These are phyloP conservation scores for Archegozetes longisetosus DNA, from an alignment of 1,140 invertebrate species.

Conservation along the genomic window DNA sequence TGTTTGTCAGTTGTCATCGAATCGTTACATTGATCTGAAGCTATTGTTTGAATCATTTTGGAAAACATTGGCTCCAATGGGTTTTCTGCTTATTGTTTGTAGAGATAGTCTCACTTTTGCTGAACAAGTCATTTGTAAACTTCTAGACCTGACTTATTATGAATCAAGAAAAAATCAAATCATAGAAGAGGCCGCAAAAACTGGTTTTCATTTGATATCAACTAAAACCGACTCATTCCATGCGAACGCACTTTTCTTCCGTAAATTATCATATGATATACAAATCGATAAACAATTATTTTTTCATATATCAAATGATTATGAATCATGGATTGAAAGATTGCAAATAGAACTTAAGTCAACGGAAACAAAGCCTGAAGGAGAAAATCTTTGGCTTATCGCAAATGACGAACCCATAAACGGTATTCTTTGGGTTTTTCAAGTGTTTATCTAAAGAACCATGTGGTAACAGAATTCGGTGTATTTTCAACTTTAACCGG, in stretches of 20 bases:
- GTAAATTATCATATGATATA: not conserved
- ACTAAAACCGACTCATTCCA: not conserved
- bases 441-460: constrained; percentile 73
- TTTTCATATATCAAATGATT: not conserved
- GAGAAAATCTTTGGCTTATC: constrained; percentile 21
- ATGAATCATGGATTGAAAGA: constrained; percentile 29
- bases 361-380: constrained; percentile 51
- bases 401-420: constrained; percentile 27
- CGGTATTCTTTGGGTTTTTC: constrained; percentile 64
- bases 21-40: constrained; percentile 25
- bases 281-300: no score
- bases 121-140: no score
- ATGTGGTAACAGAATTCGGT: constrained; percentile 52
- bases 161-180: not conserved
- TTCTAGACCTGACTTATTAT: not conserved
- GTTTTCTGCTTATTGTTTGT: constrained; percentile 61
- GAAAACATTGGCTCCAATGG: constrained; percentile 45
- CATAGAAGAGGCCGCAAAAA: not conserved
- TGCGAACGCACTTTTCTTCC: not conserved
- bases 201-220: not conserved
- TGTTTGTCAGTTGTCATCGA: not conserved
- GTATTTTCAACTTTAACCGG: constrained; percentile 16
- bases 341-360: constrained; percentile 28
- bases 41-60: constrained; percentile 25
- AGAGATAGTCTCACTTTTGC: no score